Base-by-base conservation (phyloP, 2,888 invertebrate species). In the Ornithoptera priamus region DNA sequence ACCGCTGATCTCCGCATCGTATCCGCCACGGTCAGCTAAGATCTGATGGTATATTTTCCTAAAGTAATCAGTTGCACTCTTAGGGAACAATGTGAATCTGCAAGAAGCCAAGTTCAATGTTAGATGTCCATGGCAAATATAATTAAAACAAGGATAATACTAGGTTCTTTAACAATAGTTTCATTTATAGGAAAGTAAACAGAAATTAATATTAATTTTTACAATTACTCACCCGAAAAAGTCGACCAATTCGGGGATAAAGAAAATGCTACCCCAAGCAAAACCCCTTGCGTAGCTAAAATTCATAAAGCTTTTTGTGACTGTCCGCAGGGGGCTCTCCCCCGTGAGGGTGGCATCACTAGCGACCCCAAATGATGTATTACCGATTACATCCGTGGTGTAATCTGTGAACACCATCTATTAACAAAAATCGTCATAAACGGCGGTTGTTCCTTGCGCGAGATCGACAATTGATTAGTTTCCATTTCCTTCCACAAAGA, bases 71-170 rank as follows among this genome's bases (percentile, higher is more conserved):
- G 74, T 78, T 0, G 82, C 73, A 2, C 76, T 39, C 62, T 81
- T 83, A 0, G 87, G 86, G 73, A 86, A 87, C 0, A 86, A 72
- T 0, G 76, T 73, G 50, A 87, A 86, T 36, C 87, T 88, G 74
- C 10, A 65, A 68, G 10, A 59, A 4, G 46, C 4, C 15, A 12
- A 46, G 12, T 1, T 46, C 3, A 30, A 30, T 30, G 30, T 30
- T 30, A 30, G 30, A 4, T 30, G 30, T 3, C 30, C 30, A 30
- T 30, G 30, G 5, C 3, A 15, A 10, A 46, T 46, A 15, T 15
- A 15, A 46, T 30, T 30, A 30, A 30, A 4, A 30, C 24, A 0
- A 30, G 2, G 24, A 30, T 30, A 30, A 30, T 30, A 30, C 3
- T 4, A 30, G 5, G 30, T 30, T 30, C 22, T 30, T 30, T 30